Conservation (phyloP, 2,888 invertebrate species). For the Papilio gigon region DNA sequence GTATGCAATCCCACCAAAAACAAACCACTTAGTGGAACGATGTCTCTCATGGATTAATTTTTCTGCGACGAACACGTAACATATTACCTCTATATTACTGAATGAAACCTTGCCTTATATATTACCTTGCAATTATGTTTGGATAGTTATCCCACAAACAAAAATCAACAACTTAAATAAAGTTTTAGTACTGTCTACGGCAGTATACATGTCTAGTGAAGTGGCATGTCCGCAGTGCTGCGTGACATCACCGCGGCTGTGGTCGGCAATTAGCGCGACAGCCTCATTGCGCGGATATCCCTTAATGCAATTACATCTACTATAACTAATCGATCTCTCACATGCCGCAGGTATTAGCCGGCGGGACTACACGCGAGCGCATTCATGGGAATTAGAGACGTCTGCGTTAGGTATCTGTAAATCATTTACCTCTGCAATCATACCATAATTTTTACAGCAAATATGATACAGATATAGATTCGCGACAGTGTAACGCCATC, state of each 20-base stretch:
- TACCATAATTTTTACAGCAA: too few species aligned
- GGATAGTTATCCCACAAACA: too few species aligned
- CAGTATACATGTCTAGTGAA: background rate
- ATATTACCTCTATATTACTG: too few species aligned
- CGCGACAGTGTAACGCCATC: too few species aligned
- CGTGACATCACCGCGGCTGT: background rate
- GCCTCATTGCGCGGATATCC: conserved; percentile 2
- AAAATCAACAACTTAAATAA: background rate
- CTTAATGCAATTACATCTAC: conserved; percentile 10
- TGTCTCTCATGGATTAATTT: too few species aligned
- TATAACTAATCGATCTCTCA: conserved; percentile 12
- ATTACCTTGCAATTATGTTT: too few species aligned
- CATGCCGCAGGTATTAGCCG: background rate
- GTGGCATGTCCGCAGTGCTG: background rate
- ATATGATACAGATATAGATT: too few species aligned
- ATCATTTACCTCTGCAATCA: too few species aligned
- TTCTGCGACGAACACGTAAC: too few species aligned
- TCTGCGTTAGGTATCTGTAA: background rate
- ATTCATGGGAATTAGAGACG: background rate
- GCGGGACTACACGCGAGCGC: background rate
- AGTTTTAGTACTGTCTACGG: background rate
- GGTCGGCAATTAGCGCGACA: background rate
- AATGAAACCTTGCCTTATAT: too few species aligned
- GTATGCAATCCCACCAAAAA: too few species aligned
- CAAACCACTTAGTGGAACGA: too few species aligned